These are phyloP conservation scores for Heliconius himera DNA, from an alignment of 1,140 invertebrate species.

Conservation along the genomic window DNA sequence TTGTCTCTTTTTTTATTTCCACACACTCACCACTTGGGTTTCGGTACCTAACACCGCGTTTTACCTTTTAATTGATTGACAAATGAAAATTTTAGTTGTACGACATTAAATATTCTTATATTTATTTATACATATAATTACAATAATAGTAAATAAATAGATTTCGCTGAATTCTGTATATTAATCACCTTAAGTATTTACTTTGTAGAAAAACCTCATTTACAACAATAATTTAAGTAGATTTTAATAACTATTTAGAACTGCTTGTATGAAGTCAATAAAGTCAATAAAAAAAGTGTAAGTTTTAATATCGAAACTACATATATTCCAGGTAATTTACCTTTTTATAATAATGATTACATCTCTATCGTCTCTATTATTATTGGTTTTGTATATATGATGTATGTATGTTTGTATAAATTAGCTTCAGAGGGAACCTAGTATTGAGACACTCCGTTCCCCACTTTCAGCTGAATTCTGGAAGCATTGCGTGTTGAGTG, in stretches of 20 bases:
- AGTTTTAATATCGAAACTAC: not conserved
- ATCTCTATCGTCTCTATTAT: not conserved
- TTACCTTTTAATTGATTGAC: not conserved
- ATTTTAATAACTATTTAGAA: slow-evolving; percentile 8
- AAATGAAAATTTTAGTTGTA: not conserved
- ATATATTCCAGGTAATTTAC: not conserved
- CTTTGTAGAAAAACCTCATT: not conserved
- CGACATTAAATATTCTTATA: not conserved
- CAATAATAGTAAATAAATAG: not conserved
- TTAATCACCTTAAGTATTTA: not conserved
- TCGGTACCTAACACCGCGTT: not conserved
- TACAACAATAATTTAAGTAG: not conserved
- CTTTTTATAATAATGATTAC: not conserved
- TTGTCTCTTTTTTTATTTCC: no score
- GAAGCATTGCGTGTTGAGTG: no score
- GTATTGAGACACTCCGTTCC: no score
- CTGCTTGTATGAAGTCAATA: not conserved
- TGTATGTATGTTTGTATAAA: no score
- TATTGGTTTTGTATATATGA: not conserved
- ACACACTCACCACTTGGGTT: no score
- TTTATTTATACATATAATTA: not conserved
- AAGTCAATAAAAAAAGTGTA: not conserved
- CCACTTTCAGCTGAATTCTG: no score
- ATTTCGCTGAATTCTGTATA: not conserved
- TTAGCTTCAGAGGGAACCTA: no score